Evolutionary conservation across 2,888 invertebrate species (phyloP).

Genomic region (Drosophila paranaensis): DNA sequence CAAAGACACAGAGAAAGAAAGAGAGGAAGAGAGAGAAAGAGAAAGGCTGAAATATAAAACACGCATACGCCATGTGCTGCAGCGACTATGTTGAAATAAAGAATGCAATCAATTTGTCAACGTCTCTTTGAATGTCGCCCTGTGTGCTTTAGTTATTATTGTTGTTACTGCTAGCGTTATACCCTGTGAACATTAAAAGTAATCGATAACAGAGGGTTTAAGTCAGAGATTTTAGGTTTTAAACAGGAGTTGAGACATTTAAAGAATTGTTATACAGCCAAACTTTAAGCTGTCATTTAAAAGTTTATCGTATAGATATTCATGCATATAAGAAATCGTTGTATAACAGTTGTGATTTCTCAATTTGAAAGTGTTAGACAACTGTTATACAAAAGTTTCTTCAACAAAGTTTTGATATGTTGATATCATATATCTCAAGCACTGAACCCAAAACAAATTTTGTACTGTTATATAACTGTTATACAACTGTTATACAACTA

Average conservation of each 20-base stretch:
- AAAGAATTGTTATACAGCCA: neutral
- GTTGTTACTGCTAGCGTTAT: constrained; percentile 12
- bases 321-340: too few species aligned
- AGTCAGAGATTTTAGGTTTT: neutral
- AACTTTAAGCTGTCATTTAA: too few species aligned
- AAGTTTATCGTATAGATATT: too few species aligned
- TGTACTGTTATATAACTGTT: too few species aligned
- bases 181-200: neutral
- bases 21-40: neutral
- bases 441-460: too few species aligned
- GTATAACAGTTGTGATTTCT: too few species aligned
- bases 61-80: constrained; percentile 72
- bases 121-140: constrained; percentile 47
- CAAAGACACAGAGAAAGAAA: neutral
- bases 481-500: neutral
- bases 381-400: too few species aligned
- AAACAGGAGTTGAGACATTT: neutral
- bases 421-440: too few species aligned
- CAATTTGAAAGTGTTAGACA: too few species aligned
- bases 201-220: neutral
- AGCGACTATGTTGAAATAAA: constrained; percentile 64
- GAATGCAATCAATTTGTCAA: constrained; percentile 81
- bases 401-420: too few species aligned
- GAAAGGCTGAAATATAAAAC: constrained; percentile 18
- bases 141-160: constrained; percentile 19